Base-by-base conservation (phyloP, 2,888 invertebrate genomes). In the Neoitamus cyanurus region DNA sequence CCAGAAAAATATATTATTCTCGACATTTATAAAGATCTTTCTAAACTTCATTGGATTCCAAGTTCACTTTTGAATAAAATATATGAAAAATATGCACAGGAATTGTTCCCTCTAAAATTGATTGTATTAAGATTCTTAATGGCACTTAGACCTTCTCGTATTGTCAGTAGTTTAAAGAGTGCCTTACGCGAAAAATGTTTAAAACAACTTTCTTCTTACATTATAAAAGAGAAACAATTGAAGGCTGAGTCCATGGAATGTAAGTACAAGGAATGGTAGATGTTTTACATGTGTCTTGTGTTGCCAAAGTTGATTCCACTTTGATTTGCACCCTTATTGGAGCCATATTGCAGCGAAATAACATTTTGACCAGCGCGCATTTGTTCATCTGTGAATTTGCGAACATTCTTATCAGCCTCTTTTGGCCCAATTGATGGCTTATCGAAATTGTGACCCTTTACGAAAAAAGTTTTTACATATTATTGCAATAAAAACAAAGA, bases 241-340 rank as follows among this genome's bases (percentile, higher is more conserved):
- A 48, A 80, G 20, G 42, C 20, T 31, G 80, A 46, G 28, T 83
- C 48, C 25, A 34, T 31, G 83, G 83, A 72, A 83, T 83, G 72
- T 84, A 73, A 84, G 84, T 84, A 84, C 84, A 28, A 46, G 3
- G 34, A 84, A 42, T 31, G 28, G 15, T n/a, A 83, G 42, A 37
- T 13, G 82, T 69, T 93, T 95, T 96, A 98, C 97, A 98, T 98
- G 93, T 99, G 98, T 92, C 98, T 94, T 89, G 98, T 98, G 92
- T 98, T 98, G 88, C 99, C 99, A 89, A 99, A 97, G 92, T 97
- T 99, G 91, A 98, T 97, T 85, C 99, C 99, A 87, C 97, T 96
- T 92, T 98, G 98, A 90, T 93, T 98, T 88, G 99, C 99, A 34
- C 99, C 99, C 92, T 99, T 99, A 93, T 99, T 99, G 89, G 97